Percentiles rank a stretch among this genome's conserved stretches.
Evolutionary conservation across 2,797 vertebrate genomes (phyloP).

Genomic region (Momotus momota): DNA sequence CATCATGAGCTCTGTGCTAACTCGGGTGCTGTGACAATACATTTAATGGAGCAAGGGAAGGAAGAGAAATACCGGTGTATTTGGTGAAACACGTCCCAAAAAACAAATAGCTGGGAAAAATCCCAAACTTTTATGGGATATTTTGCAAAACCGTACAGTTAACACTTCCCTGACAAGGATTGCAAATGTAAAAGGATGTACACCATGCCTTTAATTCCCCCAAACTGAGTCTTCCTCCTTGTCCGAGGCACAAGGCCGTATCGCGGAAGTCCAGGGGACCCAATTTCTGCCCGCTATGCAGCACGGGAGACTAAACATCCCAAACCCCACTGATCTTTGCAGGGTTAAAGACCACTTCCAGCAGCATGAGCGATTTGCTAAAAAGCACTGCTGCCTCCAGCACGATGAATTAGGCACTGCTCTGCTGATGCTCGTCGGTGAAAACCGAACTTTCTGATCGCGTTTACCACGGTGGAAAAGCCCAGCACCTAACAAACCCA

Average conservation of each 20-base stretch:
- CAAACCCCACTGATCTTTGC: neutral
- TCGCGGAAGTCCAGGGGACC: fast-evolving
- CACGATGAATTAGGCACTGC: neutral
- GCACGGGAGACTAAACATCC: neutral
- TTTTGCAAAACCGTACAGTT: neutral
- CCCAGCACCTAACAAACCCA: neutral
- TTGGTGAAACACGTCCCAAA: neutral
- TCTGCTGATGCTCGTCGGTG: neutral
- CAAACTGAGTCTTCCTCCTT: neutral
- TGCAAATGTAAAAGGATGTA: neutral
- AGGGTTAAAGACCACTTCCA: neutral
- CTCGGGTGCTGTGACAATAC: neutral
- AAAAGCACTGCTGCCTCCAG: neutral
- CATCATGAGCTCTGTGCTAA: neutral
- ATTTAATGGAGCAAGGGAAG: neutral
- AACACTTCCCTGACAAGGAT: neutral
- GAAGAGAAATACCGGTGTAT: neutral
- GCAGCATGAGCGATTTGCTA: neutral
- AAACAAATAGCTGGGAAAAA: neutral
- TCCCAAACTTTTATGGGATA: fast-evolving
- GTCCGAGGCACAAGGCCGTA: fast-evolving
- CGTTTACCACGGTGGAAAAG: neutral
- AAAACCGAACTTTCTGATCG: neutral
- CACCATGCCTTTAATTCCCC: fast-evolving
- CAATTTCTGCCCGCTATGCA: neutral